Conservation (phyloP, 1,140 invertebrate species). For the Drosophila sp. region DNA sequence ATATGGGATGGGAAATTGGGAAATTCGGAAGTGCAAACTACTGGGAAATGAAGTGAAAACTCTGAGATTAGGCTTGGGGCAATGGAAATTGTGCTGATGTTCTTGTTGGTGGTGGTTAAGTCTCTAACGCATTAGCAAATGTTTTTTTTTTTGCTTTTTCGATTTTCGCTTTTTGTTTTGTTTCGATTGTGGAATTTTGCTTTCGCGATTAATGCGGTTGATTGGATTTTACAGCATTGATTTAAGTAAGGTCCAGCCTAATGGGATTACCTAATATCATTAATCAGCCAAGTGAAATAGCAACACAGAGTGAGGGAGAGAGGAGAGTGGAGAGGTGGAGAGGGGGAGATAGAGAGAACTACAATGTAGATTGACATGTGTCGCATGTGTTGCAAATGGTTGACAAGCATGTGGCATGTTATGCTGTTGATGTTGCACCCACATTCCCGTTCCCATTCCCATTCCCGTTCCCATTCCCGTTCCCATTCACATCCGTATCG, state of each 20-base stretch:
- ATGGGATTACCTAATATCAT: constrained; percentile 79
- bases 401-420: constrained; percentile 40
- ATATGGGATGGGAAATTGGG: neutral
- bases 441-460: constrained; percentile 1
- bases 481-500: neutral
- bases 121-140: constrained; percentile 70
- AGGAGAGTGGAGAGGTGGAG: no score
- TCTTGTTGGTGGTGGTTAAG: constrained; percentile 10
- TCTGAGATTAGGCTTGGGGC: constrained; percentile 56
- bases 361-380: constrained; percentile 49
- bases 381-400: constrained; percentile 36
- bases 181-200: neutral
- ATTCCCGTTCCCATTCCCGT: neutral
- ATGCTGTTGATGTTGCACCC: constrained; percentile 29
- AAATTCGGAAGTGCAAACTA: neutral
- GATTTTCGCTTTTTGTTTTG: constrained; percentile 26
- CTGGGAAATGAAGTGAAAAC: constrained; percentile 13
- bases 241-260: constrained; percentile 40
- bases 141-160: constrained; percentile 52
- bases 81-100: neutral
- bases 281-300: constrained; percentile 69
- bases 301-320: no score
- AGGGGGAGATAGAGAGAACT: no score
- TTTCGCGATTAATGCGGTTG: constrained; percentile 75
- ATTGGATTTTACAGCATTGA: constrained; percentile 52